Evolutionary conservation across 53 echinoderm and acorn worm species (phyloP).

Genomic region (Crossaster papposus): DNA sequence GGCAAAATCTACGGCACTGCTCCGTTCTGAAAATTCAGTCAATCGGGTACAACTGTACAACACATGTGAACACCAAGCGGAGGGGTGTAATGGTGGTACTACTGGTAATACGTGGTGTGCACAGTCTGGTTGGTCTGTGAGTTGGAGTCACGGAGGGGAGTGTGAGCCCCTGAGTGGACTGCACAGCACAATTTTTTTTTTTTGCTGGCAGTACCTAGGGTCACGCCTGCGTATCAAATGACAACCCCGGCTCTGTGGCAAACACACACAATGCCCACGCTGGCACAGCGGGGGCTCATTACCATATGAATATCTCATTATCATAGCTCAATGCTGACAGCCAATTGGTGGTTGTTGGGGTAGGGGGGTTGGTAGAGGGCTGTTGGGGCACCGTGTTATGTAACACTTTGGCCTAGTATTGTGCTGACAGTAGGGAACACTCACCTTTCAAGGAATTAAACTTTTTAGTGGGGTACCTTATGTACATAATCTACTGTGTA

Average conservation of each 20-base stretch:
- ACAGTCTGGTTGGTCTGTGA: not conserved
- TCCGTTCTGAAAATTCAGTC: constrained; percentile 19
- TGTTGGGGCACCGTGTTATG: constrained; percentile 48
- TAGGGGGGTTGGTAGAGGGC: constrained; percentile 8
- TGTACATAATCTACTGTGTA: not conserved
- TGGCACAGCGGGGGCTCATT: constrained; percentile 54
- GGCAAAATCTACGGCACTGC: constrained; percentile 25
- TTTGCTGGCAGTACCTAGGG: constrained; percentile 54
- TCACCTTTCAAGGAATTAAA: constrained; percentile 4
- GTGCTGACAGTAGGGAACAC: constrained; percentile 24
- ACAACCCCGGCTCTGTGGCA: constrained; percentile 13
- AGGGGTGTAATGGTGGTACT: not conserved
- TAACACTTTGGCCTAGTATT: constrained; percentile 34
- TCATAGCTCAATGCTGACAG: constrained; percentile 49
- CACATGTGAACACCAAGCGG: not conserved
- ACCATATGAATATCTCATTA: constrained; percentile 70
- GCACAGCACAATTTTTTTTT: constrained; percentile 20
- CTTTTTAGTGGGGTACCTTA: not conserved
- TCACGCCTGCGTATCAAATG: constrained; percentile 74
- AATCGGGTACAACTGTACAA: not conserved
- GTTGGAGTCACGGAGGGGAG: constrained; percentile 26
- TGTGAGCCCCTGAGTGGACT: not conserved
- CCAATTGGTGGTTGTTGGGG: constrained; percentile 30
- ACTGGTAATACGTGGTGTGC: not conserved
- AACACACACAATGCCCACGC: constrained; percentile 65